Base-by-base conservation (phyloP, 2,888 invertebrate species). In the Nymphalis urticae region DNA sequence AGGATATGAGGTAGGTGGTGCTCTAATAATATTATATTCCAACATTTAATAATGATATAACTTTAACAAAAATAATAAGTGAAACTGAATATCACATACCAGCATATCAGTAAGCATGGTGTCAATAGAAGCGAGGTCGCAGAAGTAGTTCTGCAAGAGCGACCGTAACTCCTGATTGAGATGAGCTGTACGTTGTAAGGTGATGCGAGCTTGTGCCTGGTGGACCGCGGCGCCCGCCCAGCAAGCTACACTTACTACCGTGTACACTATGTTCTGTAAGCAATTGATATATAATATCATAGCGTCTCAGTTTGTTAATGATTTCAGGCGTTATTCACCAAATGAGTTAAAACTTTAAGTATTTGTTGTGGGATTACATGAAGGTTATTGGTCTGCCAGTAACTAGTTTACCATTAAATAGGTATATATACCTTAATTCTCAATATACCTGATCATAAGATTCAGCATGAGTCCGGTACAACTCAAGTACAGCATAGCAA, bases 51-150 rank as follows among this genome's bases (percentile, higher is more conserved):
- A 27, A 27, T 3, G 5, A 2, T 3, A 27, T 48, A 16, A 16
- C n/a, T 6, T 50, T 5, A 19, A 19, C 9, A 50, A 50, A 19
- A 51, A 51, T 8, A 21, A 21, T 21, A 9, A 3, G 24, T 53
- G 24, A 53, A 53, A 53, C 10, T 16, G 1, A 53, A 27, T 53
- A 53, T 24, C 16, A 76, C 82, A 77, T 81, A 94, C 94, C 83
- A 94, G 86, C 87, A 94, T 93, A 80, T 94, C 94, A 48, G 93
- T 93, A 1, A 95, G 90, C 89, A 94, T 92, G 36, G 93, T 94
- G 69, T 94, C 94, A 21, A 94, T 86, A 7, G 90, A 86, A 0
- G 93, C 93, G 2, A 89, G 85, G 68, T 94, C 93, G 58, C 93
- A 93, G 84, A 94, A 94, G 82, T 94, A 94, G 75, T 83, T 82